Evolutionary conservation across 92 coral and sea anemone genomes (phyloP), one percentile per base, ranked within the genome.

Genomic region (Phenganax stokvisi): DNA sequence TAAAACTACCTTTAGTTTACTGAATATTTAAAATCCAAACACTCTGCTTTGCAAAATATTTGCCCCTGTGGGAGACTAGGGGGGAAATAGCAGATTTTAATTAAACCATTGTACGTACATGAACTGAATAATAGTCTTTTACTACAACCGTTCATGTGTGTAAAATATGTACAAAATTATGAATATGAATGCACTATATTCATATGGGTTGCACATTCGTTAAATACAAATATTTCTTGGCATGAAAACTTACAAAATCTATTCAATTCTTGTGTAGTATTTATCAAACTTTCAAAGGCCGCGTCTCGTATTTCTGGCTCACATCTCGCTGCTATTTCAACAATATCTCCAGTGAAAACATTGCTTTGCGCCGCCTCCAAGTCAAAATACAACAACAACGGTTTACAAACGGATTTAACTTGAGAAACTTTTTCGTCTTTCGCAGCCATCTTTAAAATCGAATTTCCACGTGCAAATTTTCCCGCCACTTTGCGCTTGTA

Each of bases 301-400:
- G 97, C 91, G 64, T 83, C 81, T 16, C 83, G 89, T 12, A 90
- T 85, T 53, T 89, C 97, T 11, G 97, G 97, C 54, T 88, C 92
- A 80, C 97, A 90, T 37, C 88, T 92, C 12, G 96, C 97, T 7
- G 97, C 98, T 10, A 94, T 94, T 84, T 94, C 98, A 12, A 94
- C 90, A 6, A 94, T 86, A 82, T 94, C 98, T 10, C 97, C 98
- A 20, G 83, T 73, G 53, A 83, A 86, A 0, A 90, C 89, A 74
- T 87, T 92, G 11, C 91, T 89, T 73, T 89, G 85, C 51, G 97
- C 92, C 17, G 98, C 97, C 80, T 94, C 98, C 37, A 94, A 90
- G 84, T 94, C 98, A 83, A 81, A 94, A 85, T 90, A 94, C 77
- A 94, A 85, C 15, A 89, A 64, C 65, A 94, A 85, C 3, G 98